A percentile compares a stretch with the other conserved stretches of the same genome.
phyloP scores from a whole-genome alignment of 2,888 invertebrate species.

The Micropterix aruncella region DNA sequence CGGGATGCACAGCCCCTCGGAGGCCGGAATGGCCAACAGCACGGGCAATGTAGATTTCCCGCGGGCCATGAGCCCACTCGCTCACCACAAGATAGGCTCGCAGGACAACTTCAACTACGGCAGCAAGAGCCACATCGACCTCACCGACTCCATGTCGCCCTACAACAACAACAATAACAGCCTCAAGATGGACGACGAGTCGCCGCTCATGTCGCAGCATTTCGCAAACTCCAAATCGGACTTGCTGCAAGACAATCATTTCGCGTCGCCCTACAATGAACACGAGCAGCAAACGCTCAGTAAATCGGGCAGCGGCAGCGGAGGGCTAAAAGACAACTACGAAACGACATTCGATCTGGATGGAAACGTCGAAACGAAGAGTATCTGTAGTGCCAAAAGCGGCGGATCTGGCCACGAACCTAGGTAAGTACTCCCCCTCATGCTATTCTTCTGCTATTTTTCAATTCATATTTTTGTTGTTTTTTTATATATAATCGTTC shows the following conservation, averaged over 20 bases:
- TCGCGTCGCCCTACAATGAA: constrained; percentile 26
- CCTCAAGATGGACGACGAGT: constrained; percentile 33
- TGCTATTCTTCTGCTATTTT: not conserved
- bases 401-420: constrained; percentile 67
- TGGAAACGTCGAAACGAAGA: constrained; percentile 84
- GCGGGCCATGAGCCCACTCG: constrained; percentile 26
- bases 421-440: constrained; percentile 48
- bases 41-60: constrained; percentile 27
- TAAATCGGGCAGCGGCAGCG: constrained; percentile 22
- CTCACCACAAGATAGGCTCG: constrained; percentile 9
- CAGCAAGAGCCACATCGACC: constrained; percentile 9
- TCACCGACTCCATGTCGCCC: constrained; percentile 20
- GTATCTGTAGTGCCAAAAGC: constrained; percentile 69
- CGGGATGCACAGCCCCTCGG: constrained; percentile 20
- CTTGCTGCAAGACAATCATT: constrained; percentile 24
- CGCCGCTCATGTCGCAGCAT: constrained; percentile 30
- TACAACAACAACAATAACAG: constrained; percentile 31
- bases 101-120: constrained; percentile 49
- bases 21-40: constrained; percentile 21
- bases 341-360: constrained; percentile 83
- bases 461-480: not conserved
- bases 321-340: constrained; percentile 55
- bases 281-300: constrained; percentile 19
- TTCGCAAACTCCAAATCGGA: constrained; percentile 30
- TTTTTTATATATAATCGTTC: not conserved